These are phyloP conservation scores for Indicator indicator DNA, from an alignment of 2,113 vertebrate species.

Conservation along the genomic window DNA sequence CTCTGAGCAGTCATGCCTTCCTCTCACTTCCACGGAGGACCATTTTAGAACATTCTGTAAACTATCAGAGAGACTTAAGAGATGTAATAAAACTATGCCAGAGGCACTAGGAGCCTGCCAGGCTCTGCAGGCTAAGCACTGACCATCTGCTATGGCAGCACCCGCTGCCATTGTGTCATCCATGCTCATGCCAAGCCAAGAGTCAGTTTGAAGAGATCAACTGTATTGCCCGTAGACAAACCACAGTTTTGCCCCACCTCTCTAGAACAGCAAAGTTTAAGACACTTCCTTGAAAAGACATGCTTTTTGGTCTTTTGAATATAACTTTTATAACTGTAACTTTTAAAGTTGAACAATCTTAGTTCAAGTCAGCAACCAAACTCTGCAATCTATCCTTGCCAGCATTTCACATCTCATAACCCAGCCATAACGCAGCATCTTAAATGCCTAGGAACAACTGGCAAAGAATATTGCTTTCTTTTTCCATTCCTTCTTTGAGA, in stretches of 20 bases:
- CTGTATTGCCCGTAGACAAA: background rate
- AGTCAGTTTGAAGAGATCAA: background rate
- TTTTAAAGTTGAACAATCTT: background rate
- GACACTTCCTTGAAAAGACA: background rate
- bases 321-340: background rate
- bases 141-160: slow-evolving; percentile 60
- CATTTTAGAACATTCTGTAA: slow-evolving; percentile 15
- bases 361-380: background rate
- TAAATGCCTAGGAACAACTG: background rate
- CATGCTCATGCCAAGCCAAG: rapidly evolving
- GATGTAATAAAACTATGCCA: background rate
- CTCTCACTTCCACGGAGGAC: background rate
- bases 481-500: background rate
- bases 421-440: background rate
- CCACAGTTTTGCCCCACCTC: background rate
- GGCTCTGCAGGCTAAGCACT: background rate
- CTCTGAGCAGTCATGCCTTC: background rate
- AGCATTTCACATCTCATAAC: background rate
- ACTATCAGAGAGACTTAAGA: background rate
- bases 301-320: background rate
- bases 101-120: slow-evolving; percentile 18
- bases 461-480: background rate
- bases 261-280: background rate
- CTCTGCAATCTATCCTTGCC: background rate
- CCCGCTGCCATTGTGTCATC: slow-evolving; percentile 12